Evolutionary conservation across 2,113 vertebrate genomes (phyloP).

Genomic region (Maccullochella peelii): DNA sequence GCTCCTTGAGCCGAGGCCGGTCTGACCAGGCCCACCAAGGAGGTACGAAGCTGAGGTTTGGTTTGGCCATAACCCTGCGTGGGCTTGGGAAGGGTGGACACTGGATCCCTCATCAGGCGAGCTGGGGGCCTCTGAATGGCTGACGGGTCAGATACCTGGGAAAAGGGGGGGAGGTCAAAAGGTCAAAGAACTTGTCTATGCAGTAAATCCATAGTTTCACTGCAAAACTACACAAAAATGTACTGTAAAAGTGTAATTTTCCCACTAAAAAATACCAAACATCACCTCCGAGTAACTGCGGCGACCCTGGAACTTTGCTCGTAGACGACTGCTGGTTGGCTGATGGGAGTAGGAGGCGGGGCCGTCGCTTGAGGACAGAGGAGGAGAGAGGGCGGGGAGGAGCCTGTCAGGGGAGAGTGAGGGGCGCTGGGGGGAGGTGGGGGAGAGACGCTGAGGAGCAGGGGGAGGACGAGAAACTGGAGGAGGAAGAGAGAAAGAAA

Average conservation of each 20-base stretch:
- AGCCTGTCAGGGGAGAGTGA: slow-evolving; percentile 72
- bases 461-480: slow-evolving; percentile 41
- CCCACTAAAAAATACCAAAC: not conserved
- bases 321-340: slow-evolving; percentile 87
- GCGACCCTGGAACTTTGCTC: slow-evolving; percentile 92
- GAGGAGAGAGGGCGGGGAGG: slow-evolving; percentile 70
- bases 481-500: slow-evolving; percentile 7
- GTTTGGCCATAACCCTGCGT: slow-evolving; percentile 67
- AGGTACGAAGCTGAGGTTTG: slow-evolving; percentile 58
- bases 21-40: slow-evolving; percentile 58
- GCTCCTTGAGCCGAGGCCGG: slow-evolving; percentile 75
- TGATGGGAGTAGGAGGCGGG: slow-evolving; percentile 85
- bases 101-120: slow-evolving; percentile 85
- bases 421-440: slow-evolving; percentile 75
- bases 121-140: slow-evolving; percentile 78
- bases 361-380: slow-evolving; percentile 75
- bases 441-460: slow-evolving; percentile 56
- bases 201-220: not conserved
- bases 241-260: too few relatives aligned
- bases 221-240: not conserved
- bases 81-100: slow-evolving; percentile 90
- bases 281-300: slow-evolving; percentile 92
- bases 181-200: not conserved
- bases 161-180: slow-evolving; percentile 28
- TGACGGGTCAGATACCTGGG: slow-evolving; percentile 87